Conservation (phyloP, 2,113 vertebrate species). For the Alouatta palliata region DNA sequence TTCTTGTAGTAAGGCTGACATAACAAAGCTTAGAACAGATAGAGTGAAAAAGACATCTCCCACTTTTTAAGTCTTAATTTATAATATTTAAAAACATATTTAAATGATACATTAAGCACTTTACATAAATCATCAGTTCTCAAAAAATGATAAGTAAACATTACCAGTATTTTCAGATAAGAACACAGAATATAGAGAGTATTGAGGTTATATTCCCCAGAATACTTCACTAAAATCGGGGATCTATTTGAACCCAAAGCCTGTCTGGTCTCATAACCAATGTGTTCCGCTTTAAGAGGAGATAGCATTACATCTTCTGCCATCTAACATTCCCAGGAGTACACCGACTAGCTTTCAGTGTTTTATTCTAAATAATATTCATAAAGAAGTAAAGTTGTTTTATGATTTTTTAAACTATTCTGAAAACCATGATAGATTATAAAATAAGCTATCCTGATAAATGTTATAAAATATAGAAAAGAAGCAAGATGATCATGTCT, state of each 20-base stretch:
- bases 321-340: neutral
- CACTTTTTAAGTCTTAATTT: neutral
- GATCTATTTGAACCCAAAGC: neutral
- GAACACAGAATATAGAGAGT: neutral
- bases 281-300: fast-evolving
- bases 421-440: neutral
- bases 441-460: conserved; percentile 34
- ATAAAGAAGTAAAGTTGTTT: neutral
- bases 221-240: neutral
- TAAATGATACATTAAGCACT: neutral
- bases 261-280: neutral
- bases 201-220: neutral
- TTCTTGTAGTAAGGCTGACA: neutral
- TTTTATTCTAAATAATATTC: neutral
- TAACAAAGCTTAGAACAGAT: neutral
- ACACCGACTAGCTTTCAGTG: neutral
- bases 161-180: neutral
- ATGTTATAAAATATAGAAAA: conserved; percentile 44
- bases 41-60: neutral
- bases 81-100: neutral
- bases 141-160: neutral
- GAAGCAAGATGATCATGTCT: conserved; percentile 29
- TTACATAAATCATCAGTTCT: neutral
- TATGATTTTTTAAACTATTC: conserved; percentile 29
- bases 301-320: neutral